Evolutionary conservation across 2,888 invertebrate species (phyloP).

Genomic region (Phortica okadai): DNA sequence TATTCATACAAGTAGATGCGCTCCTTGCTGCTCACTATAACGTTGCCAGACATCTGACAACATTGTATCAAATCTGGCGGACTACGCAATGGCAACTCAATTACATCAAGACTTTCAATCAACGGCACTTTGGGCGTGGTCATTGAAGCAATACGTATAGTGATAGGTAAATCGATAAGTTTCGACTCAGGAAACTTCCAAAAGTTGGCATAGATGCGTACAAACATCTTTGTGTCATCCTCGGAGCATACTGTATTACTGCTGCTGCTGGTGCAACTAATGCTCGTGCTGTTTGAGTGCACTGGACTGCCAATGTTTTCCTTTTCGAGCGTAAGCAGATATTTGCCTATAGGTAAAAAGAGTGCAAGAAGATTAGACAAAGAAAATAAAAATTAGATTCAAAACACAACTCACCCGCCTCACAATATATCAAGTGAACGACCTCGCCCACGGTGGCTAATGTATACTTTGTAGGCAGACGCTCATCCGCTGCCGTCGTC

Average conservation of each 20-base stretch:
- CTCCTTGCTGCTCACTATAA: slow-evolving; percentile 73
- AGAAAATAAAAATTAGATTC: not conserved
- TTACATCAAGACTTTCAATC: slow-evolving; percentile 83
- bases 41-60: slow-evolving; percentile 78
- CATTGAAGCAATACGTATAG: slow-evolving; percentile 82
- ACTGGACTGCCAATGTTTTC: slow-evolving; percentile 73
- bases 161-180: slow-evolving; percentile 77
- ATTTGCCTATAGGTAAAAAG: slow-evolving; percentile 62
- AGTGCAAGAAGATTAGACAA: not conserved
- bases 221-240: slow-evolving; percentile 76
- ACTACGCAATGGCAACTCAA: slow-evolving; percentile 82
- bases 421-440: slow-evolving; percentile 81
- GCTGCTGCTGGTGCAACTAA: slow-evolving; percentile 73
- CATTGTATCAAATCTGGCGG: slow-evolving; percentile 81
- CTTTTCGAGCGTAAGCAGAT: slow-evolving; percentile 72
- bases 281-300: slow-evolving; percentile 67
- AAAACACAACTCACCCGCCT: slow-evolving; percentile 78
- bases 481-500: slow-evolving; percentile 55
- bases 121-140: slow-evolving; percentile 84
- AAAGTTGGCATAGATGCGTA: slow-evolving; percentile 87
- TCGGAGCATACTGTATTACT: slow-evolving; percentile 72
- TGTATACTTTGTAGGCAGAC: slow-evolving; percentile 75
- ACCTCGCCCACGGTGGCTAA: slow-evolving; percentile 87
- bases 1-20: slow-evolving; percentile 79
- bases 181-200: slow-evolving; percentile 73